Percentiles rank a stretch among this genome's conserved stretches.
phyloP scores from a whole-genome alignment of 2,888 invertebrate species.

The Punctoribates punctum region DNA sequence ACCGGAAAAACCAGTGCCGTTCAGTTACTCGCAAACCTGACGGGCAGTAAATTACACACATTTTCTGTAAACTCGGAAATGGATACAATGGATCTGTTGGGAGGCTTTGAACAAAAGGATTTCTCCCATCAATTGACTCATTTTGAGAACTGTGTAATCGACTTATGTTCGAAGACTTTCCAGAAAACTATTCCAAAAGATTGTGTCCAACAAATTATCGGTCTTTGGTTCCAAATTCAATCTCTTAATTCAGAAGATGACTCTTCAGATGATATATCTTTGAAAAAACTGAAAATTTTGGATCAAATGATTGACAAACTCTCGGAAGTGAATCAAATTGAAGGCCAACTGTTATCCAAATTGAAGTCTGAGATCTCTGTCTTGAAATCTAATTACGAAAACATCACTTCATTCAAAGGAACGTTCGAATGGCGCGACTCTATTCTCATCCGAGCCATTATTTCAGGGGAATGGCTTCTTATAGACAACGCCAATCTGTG shows the following conservation, averaged over 20 bases:
- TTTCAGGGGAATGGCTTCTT: slow-evolving; percentile 76
- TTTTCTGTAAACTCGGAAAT: slow-evolving; percentile 83
- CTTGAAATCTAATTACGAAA: neutral
- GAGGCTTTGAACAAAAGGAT: slow-evolving; percentile 92
- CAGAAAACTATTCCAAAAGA: neutral
- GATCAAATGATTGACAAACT: slow-evolving; percentile 12
- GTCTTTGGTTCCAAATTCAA: slow-evolving; percentile 27
- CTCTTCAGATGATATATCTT: neutral
- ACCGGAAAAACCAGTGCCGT: slow-evolving; percentile 77
- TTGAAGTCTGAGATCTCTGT: neutral
- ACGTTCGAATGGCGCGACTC: slow-evolving; percentile 92
- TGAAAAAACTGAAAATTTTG: slow-evolving; percentile 13
- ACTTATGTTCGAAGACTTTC: neutral
- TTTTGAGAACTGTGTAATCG: slow-evolving; percentile 33
- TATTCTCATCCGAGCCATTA: slow-evolving; percentile 74
- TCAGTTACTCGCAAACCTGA: slow-evolving; percentile 69
- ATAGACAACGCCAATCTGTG: slow-evolving; percentile 92
- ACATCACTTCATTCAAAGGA: slow-evolving; percentile 57
- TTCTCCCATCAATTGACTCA: slow-evolving; percentile 26
- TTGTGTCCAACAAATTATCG: slow-evolving; percentile 4
- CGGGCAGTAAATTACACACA: slow-evolving; percentile 68
- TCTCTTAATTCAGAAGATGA: neutral
- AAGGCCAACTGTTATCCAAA: neutral
- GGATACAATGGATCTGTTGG: slow-evolving; percentile 90
- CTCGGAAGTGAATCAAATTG: neutral